phyloP scores from a whole-genome alignment of 53 echinoderm and acorn worm genomes.

The Luidia sarsii region DNA sequence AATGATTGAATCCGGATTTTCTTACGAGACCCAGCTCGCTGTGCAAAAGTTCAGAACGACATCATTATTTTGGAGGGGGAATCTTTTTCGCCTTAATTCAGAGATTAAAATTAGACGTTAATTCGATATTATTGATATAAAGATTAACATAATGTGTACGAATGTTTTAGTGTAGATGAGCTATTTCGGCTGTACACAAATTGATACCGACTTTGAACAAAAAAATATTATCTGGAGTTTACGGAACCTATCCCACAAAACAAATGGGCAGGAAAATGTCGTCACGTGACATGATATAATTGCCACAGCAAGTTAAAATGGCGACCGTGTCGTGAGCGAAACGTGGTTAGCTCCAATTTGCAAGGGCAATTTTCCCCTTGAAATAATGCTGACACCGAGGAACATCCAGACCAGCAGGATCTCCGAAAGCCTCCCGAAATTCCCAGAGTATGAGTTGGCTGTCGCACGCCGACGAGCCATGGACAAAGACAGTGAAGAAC shows the following conservation, averaged over 20 bases:
- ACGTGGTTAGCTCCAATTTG: conserved; percentile 39
- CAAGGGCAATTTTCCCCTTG: not conserved
- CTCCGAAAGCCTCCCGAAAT: conserved; percentile 68
- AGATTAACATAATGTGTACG: too few species aligned
- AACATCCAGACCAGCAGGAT: conserved; percentile 69
- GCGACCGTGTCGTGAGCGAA: conserved; percentile 22
- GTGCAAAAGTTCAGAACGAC: too few species aligned
- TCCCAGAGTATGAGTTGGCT: conserved; percentile 87
- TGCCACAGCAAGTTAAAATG: conserved; percentile 19
- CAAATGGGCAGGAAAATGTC: not conserved
- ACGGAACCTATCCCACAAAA: too few species aligned
- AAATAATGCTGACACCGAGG: conserved; percentile 72
- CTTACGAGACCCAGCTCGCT: too few species aligned
- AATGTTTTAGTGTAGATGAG: too few species aligned
- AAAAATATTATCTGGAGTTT: not conserved
- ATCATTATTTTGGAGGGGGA: too few species aligned
- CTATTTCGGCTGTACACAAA: too few species aligned
- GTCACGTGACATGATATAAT: conserved; percentile 13
- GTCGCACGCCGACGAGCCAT: conserved; percentile 77
- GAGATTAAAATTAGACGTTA: too few species aligned
- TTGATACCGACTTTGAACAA: too few species aligned
- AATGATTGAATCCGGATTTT: too few species aligned
- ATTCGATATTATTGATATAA: too few species aligned
- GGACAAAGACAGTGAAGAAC: conserved; percentile 90
- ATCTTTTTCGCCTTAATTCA: too few species aligned